Conservation (phyloP, 1,140 invertebrate genomes). For the Danaus plexippus region DNA sequence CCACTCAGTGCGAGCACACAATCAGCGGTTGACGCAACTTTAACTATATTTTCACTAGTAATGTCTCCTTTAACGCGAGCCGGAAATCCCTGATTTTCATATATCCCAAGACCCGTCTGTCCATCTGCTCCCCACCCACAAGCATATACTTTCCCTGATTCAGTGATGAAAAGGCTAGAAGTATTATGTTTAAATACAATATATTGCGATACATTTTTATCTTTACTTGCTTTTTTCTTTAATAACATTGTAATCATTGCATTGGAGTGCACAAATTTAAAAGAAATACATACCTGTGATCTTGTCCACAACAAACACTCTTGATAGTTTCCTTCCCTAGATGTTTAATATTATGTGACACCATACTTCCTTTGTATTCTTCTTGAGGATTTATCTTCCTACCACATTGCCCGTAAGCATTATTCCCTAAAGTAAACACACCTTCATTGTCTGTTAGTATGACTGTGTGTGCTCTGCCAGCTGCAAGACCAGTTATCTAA, state of each 20-base stretch:
- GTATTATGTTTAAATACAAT: slow-evolving; percentile 7
- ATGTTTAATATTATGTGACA: slow-evolving; percentile 77
- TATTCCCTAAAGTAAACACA: slow-evolving; percentile 91
- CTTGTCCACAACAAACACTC: slow-evolving; percentile 88
- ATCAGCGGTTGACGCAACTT: slow-evolving; percentile 86
- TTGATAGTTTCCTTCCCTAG: slow-evolving; percentile 77
- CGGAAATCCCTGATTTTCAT: slow-evolving; percentile 74
- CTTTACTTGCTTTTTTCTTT: too few species aligned
- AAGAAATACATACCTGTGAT: slow-evolving; percentile 77
- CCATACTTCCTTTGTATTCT: slow-evolving; percentile 77
- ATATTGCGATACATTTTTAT: too few species aligned
- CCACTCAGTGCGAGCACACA: slow-evolving; percentile 92
- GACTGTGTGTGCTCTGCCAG: slow-evolving; percentile 90
- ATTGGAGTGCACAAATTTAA: not conserved
- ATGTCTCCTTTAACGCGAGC: slow-evolving; percentile 85
- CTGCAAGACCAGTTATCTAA: slow-evolving; percentile 75
- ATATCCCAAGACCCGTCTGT: slow-evolving; percentile 90
- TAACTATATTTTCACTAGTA: slow-evolving; percentile 84
- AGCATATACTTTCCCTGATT: slow-evolving; percentile 85
- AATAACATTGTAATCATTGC: too few species aligned
- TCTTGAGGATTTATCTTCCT: slow-evolving; percentile 85
- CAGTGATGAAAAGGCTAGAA: slow-evolving; percentile 85
- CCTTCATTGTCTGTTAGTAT: slow-evolving; percentile 85
- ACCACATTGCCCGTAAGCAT: slow-evolving; percentile 95
- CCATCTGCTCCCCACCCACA: slow-evolving; percentile 97